Conservation (phyloP, 2,113 vertebrate genomes). For the Vulpes lagopus region DNA sequence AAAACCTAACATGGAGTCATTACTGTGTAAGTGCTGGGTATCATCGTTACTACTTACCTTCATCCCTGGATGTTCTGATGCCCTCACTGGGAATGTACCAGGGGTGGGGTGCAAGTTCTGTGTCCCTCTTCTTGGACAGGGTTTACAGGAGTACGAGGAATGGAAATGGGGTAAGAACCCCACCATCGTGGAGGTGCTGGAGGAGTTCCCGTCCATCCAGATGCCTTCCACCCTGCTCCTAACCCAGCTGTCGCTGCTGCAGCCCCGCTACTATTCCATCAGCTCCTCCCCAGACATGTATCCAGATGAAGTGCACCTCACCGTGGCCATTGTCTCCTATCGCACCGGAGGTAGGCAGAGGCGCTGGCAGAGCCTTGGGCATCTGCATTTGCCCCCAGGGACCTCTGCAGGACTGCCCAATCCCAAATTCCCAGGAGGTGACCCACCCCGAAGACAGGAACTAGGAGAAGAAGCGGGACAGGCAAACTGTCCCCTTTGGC, state of each 20-base stretch:
- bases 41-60: neutral
- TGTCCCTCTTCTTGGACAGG: conserved; percentile 85
- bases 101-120: rapidly evolving
- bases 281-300: conserved; percentile 97
- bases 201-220: conserved; percentile 97
- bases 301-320: conserved; percentile 96
- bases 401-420: neutral
- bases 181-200: conserved; percentile 96
- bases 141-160: conserved; percentile 97
- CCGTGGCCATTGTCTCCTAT: conserved; percentile 97
- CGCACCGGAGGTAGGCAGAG: conserved; percentile 90
- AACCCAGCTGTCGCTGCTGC: conserved; percentile 96
- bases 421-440: neutral
- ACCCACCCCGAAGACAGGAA: neutral
- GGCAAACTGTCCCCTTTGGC: neutral
- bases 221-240: conserved; percentile 96
- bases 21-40: rapidly evolving
- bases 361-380: rapidly evolving
- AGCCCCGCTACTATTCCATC: conserved; percentile 98
- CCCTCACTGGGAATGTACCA: rapidly evolving
- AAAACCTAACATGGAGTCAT: neutral
- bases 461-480: neutral
- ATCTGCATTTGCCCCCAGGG: neutral
- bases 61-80: rapidly evolving
- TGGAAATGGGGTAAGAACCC: conserved; percentile 99